Percentiles rank a stretch among this genome's conserved stretches.
These are phyloP conservation scores for Catostomus latipinnis DNA, from an alignment of 2,797 vertebrate species.

Conservation along the genomic window DNA sequence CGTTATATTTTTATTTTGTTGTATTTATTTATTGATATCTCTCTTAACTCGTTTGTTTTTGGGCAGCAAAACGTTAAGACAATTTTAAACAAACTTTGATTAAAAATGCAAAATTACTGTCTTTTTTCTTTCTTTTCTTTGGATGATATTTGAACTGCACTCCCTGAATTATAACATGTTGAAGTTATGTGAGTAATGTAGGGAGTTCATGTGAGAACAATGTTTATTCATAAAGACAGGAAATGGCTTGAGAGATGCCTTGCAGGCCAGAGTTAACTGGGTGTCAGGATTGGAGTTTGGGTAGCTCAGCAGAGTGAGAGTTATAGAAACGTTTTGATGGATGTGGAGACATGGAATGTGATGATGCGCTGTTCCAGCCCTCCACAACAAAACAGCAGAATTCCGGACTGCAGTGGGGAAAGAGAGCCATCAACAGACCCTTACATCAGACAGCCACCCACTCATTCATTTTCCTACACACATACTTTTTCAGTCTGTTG, in stretches of 20 bases:
- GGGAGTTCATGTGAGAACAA: too few species aligned
- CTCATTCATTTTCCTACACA: constrained; percentile 6
- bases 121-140: too few species aligned
- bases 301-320: constrained; percentile 23
- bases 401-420: neutral
- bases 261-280: constrained; percentile 45
- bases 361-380: constrained; percentile 37
- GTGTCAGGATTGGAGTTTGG: constrained; percentile 12
- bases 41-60: too few species aligned
- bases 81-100: too few species aligned
- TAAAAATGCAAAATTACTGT: too few species aligned
- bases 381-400: constrained; percentile 45
- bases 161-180: too few species aligned
- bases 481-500: constrained; percentile 3
- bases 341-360: constrained; percentile 50
- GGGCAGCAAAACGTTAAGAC: too few species aligned
- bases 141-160: too few species aligned
- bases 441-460: constrained; percentile 23
- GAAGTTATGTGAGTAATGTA: too few species aligned
- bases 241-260: constrained; percentile 50
- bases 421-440: constrained; percentile 8
- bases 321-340: constrained; percentile 46
- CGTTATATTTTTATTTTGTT: too few species aligned
- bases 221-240: constrained; percentile 60
- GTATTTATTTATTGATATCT: too few species aligned